A percentile compares a stretch with the other conserved stretches of the same genome.
Conservation (phyloP, 2,888 invertebrate genomes). For the Scaptomyza parva region DNA sequence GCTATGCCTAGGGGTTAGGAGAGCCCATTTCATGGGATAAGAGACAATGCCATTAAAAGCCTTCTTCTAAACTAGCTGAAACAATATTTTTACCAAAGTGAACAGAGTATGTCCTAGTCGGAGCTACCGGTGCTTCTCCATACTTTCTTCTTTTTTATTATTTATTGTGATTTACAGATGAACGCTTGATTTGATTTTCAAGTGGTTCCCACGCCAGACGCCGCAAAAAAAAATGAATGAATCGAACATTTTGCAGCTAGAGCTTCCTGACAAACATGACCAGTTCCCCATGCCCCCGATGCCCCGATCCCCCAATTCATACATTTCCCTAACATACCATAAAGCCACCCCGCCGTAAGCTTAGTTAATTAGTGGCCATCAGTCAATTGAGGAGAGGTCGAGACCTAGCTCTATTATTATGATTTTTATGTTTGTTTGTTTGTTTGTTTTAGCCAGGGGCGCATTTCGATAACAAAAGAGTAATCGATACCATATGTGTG, state of each 20-base stretch:
- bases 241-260: conserved; percentile 13
- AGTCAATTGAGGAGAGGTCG: conserved; percentile 75
- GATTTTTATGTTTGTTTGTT: background rate
- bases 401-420: conserved; percentile 15
- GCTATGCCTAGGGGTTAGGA: no score
- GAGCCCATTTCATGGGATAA: no score
- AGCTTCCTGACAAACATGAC: conserved; percentile 37
- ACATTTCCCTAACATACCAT: no score
- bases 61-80: no score
- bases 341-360: conserved; percentile 58
- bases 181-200: conserved; percentile 84
- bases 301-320: background rate
- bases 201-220: conserved; percentile 76
- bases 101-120: background rate
- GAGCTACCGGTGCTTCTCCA: background rate
- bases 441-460: conserved; percentile 31
- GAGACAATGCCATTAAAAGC: no score
- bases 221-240: conserved; percentile 10
- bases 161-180: conserved; percentile 84
- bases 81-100: no score
- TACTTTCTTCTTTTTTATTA: conserved; percentile 62
- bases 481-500: conserved; percentile 24
- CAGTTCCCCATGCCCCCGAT: background rate
- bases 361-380: conserved; percentile 83
- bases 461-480: conserved; percentile 46